These are phyloP conservation scores for Whitmania pigra DNA, from an alignment of 1,140 invertebrate genomes.

Conservation along the genomic window DNA sequence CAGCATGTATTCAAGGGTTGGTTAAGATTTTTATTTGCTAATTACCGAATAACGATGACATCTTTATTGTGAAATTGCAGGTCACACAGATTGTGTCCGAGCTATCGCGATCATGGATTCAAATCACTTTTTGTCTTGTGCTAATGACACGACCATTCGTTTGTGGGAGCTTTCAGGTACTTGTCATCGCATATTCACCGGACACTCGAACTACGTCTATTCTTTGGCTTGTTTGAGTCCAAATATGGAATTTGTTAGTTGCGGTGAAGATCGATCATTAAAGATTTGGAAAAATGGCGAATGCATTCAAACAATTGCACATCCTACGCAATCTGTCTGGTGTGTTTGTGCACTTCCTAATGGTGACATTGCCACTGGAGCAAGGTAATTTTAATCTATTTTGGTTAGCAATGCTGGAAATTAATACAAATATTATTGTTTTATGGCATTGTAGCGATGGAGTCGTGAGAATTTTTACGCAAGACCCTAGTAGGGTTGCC, in stretches of 20 bases:
- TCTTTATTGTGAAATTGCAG: constrained; percentile 40
- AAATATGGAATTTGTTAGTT: constrained; percentile 42
- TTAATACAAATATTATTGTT: background rate
- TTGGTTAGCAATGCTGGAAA: background rate
- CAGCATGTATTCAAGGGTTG: constrained; percentile 40
- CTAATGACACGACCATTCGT: constrained; percentile 75
- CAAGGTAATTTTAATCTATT: constrained; percentile 45
- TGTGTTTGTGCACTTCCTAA: too few relatives aligned
- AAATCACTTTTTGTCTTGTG: constrained; percentile 66
- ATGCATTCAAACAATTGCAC: constrained; percentile 56
- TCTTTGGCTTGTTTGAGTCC: constrained; percentile 52
- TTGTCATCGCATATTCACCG: constrained; percentile 62
- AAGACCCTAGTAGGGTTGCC: constrained; percentile 55
- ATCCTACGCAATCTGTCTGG: constrained; percentile 82
- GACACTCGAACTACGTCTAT: constrained; percentile 59
- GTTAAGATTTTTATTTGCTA: constrained; percentile 10
- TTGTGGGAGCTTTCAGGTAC: constrained; percentile 64
- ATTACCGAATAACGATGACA: background rate
- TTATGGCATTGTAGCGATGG: constrained; percentile 68
- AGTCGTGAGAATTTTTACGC: constrained; percentile 67
- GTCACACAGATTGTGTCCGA: constrained; percentile 81
- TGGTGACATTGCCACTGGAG: constrained; percentile 75
- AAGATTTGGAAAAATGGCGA: constrained; percentile 63
- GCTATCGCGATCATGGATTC: constrained; percentile 55
- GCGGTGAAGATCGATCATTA: constrained; percentile 69